Base-by-base conservation (phyloP, 2,797 vertebrate genomes). In the Galago senegalensis region DNA sequence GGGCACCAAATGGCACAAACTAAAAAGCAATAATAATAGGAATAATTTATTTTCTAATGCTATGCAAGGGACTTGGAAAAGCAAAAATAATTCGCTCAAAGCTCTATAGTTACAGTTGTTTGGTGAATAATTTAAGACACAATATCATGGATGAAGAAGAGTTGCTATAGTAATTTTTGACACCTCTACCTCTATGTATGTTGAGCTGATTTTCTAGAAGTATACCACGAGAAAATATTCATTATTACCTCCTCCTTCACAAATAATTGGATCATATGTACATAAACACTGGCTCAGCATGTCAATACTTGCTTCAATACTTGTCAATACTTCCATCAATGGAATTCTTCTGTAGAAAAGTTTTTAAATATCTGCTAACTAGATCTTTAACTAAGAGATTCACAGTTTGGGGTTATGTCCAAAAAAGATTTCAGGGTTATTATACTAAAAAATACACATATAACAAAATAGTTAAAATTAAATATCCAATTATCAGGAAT, bases 81-180 rank as follows among this genome's bases (percentile, higher is more conserved):
- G 69, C 72, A 89, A 95, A 93, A 82, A 46, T 76, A 31, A 86
- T 86, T 95, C 7, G 40, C 10, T 90, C 21, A 88, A 80, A 81
- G 17, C 37, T 87, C 43, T 86, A 49, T 9, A 43, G 76, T 81
- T 87, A 89, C 31, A 43, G 69, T 81, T 87, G 88, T 40, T 93
- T 72, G 86, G 5, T 14, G 21, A 93, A 87, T 93, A 83, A 83
- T 14, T 81, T 67, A 65, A 75, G 61, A 83, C 2, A 87, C 7
- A 72, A 89, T 31, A 87, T 92, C 61, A 65, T 37, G 61, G 10
- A 60, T 75, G 37, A 88, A 92, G 40, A 88, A 87, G 23, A 70
- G 46, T 53, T 83, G 43, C 12, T 89, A 49, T 58, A 87, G 46
- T 23, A 56, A 90, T 23, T 89, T 75, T 75, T 67, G 75, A 82